Evolutionary conservation across 2,888 invertebrate species (phyloP).

Genomic region (Calameuta idolon): DNA sequence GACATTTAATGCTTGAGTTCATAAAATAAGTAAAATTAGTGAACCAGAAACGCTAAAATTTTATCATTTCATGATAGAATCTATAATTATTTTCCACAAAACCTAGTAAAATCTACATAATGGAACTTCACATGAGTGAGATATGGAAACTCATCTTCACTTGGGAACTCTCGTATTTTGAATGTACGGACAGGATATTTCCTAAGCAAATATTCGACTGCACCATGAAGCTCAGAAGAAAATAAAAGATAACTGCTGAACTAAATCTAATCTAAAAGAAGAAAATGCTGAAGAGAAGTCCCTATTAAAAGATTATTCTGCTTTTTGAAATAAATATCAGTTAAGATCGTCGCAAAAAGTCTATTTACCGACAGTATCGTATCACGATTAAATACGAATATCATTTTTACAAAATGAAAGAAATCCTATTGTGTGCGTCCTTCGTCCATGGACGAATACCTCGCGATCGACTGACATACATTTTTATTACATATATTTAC

Average conservation of each 20-base stretch:
- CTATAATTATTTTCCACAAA: background rate
- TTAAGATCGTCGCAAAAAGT: background rate
- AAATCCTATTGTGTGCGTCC: background rate
- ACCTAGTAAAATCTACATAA: background rate
- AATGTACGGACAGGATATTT: background rate
- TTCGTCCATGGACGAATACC: background rate
- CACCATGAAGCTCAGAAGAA: background rate
- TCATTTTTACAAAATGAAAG: background rate
- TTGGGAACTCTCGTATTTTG: background rate
- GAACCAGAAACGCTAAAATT: background rate
- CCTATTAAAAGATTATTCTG: background rate
- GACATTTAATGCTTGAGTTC: background rate
- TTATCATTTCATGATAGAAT: background rate
- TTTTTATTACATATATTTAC: background rate
- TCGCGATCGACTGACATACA: background rate
- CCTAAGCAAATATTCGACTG: background rate
- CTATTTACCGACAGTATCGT: conserved; percentile 22
- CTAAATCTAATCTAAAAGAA: background rate
- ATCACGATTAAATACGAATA: conserved; percentile 18
- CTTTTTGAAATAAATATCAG: background rate
- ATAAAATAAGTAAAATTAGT: background rate
- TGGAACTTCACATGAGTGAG: background rate
- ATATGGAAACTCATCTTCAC: background rate
- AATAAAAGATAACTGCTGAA: background rate
- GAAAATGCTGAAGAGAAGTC: background rate